Evolutionary conservation across 2,888 invertebrate species (phyloP).

Genomic region (Hyalella azteca): DNA sequence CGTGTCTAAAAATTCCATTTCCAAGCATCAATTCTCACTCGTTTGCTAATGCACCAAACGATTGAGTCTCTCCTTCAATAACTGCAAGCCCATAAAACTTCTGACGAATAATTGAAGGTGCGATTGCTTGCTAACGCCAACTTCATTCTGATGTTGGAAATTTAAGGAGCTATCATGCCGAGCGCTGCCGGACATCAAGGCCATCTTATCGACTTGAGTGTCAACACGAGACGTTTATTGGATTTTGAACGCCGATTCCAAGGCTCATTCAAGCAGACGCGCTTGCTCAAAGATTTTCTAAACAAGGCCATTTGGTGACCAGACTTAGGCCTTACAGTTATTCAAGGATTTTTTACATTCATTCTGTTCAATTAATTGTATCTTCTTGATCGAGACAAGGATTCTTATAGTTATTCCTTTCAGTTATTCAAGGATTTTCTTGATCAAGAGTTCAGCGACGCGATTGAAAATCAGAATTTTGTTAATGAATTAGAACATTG

Average conservation of each 20-base stretch:
- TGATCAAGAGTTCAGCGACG: too few relatives aligned
- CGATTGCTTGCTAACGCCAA: background rate
- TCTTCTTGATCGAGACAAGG: too few relatives aligned
- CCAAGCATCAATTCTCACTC: background rate
- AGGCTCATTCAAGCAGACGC: background rate
- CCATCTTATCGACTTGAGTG: slow-evolving; percentile 9
- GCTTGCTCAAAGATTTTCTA: background rate
- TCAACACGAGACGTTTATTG: slow-evolving; percentile 15
- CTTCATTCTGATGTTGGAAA: background rate
- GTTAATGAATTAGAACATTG: too few relatives aligned
- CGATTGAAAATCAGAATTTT: too few relatives aligned
- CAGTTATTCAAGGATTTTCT: too few relatives aligned
- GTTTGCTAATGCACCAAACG: background rate
- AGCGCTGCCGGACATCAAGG: slow-evolving; percentile 9
- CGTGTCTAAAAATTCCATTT: too few relatives aligned
- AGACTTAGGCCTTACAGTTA: too few relatives aligned
- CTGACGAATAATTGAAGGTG: background rate
- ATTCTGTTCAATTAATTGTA: too few relatives aligned
- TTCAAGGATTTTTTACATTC: too few relatives aligned
- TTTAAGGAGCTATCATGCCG: background rate
- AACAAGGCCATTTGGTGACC: slow-evolving; percentile 14
- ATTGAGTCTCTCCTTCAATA: background rate
- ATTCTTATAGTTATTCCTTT: too few relatives aligned
- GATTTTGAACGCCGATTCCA: slow-evolving; percentile 5
- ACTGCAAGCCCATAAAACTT: background rate